Conservation (phyloP, 2,797 vertebrate genomes). For the Molossus molossus region DNA sequence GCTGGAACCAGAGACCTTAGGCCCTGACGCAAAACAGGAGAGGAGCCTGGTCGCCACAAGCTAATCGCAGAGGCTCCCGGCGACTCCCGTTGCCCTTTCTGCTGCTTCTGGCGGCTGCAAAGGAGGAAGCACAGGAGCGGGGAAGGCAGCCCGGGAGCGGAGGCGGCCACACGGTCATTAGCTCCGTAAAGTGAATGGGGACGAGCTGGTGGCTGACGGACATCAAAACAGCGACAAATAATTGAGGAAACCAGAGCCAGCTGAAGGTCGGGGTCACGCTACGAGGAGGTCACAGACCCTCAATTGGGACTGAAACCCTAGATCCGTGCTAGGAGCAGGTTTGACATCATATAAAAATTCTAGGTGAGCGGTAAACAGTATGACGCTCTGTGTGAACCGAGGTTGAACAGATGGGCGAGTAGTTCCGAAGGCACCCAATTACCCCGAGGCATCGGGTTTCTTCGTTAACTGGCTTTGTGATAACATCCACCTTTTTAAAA, state of each 20-base stretch:
- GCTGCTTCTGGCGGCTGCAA: not conserved
- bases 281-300: constrained; percentile 2
- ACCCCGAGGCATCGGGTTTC: not conserved
- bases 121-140: not conserved
- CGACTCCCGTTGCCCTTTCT: not conserved
- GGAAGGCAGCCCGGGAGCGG: not conserved
- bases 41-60: not conserved
- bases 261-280: not conserved
- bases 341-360: constrained; percentile 60
- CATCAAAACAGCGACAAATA: not conserved
- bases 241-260: constrained; percentile 36
- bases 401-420: not conserved
- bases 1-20: not conserved
- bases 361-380: constrained; percentile 27
- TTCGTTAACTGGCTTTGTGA: not conserved
- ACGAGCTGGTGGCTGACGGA: constrained; percentile 2
- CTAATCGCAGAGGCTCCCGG: constrained; percentile 24
- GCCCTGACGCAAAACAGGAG: constrained; percentile 35
- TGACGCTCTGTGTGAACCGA: not conserved
- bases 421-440: not conserved
- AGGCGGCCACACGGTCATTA: not conserved
- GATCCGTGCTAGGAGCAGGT: constrained; percentile 33
- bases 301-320: constrained; percentile 32
- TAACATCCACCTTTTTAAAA: not conserved
- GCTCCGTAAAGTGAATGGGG: not conserved